Evolutionary conservation across 92 coral and sea anemone species (phyloP).

Genomic region (Siderastrea siderea): DNA sequence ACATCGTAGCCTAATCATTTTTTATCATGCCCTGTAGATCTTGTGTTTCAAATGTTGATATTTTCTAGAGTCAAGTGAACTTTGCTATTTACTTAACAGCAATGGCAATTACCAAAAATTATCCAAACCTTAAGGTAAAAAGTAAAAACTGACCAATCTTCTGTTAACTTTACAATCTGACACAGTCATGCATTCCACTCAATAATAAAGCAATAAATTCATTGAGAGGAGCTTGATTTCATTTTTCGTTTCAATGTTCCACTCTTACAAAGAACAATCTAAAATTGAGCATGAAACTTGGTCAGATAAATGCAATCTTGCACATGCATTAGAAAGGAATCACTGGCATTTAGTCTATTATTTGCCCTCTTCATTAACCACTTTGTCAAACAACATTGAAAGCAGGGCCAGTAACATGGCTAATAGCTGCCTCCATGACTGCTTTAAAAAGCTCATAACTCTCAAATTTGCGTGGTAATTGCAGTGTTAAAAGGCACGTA

Average conservation of each 20-base stretch:
- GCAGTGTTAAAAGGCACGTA: conserved; percentile 24
- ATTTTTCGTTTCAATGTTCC: not conserved
- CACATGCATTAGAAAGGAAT: not conserved
- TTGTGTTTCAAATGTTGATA: conserved; percentile 2
- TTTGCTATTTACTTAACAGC: not conserved
- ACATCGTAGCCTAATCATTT: not conserved
- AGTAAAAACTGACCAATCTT: not conserved
- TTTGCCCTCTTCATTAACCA: not conserved
- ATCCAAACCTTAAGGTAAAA: not conserved
- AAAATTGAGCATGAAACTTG: not conserved
- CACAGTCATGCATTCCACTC: not conserved
- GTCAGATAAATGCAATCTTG: not conserved
- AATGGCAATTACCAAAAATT: not conserved
- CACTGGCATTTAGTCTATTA: not conserved
- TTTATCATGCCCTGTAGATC: conserved; percentile 8
- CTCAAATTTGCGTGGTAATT: conserved; percentile 7
- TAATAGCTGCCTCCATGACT: conserved; percentile 18
- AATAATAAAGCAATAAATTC: not conserved
- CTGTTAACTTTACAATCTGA: not conserved
- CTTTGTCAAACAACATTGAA: conserved; percentile 25
- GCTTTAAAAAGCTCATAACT: conserved; percentile 25
- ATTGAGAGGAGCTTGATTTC: not conserved
- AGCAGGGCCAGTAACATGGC: not conserved
- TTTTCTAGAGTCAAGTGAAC: not conserved
- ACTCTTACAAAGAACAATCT: not conserved